A percentile compares a stretch with the other conserved stretches of the same genome.
phyloP scores from a whole-genome alignment of 2,888 invertebrate genomes.

The Diplazon laetatorius region DNA sequence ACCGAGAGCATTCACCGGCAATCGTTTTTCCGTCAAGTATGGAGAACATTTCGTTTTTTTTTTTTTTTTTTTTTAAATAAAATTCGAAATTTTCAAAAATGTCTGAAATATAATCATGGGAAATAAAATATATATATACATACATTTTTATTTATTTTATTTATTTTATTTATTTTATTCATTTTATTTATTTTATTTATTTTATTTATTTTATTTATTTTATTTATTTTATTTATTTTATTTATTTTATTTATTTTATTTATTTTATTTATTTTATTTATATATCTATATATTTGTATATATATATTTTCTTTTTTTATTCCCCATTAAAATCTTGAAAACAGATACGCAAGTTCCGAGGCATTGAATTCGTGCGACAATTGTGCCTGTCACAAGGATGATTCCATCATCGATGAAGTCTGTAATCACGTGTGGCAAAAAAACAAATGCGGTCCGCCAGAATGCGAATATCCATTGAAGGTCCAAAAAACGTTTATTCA shows the following conservation, averaged over 20 bases:
- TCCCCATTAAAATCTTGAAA: neutral
- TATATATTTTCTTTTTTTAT: no score
- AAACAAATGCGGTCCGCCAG: constrained; percentile 71
- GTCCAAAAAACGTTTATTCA: constrained; percentile 62
- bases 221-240: no score
- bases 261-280: no score
- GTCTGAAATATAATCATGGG: no score
- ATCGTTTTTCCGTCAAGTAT: constrained; percentile 73
- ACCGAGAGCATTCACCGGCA: constrained; percentile 70
- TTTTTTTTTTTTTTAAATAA: neutral
- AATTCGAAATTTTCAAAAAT: no score
- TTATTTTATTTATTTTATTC: no score
- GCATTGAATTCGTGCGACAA: constrained; percentile 66
- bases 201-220: no score
- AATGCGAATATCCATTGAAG: constrained; percentile 76
- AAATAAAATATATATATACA: no score
- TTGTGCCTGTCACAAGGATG: constrained; percentile 74
- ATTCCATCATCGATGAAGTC: constrained; percentile 75
- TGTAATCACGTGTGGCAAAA: constrained; percentile 73
- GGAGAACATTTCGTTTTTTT: constrained; percentile 1
- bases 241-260: no score
- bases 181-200: no score
- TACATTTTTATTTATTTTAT: no score
- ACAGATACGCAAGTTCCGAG: constrained; percentile 70
- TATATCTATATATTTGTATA: no score